Percentiles rank a stretch among this genome's conserved stretches.
Conservation (phyloP, 2,888 invertebrate genomes). For the Globia sparganii region DNA sequence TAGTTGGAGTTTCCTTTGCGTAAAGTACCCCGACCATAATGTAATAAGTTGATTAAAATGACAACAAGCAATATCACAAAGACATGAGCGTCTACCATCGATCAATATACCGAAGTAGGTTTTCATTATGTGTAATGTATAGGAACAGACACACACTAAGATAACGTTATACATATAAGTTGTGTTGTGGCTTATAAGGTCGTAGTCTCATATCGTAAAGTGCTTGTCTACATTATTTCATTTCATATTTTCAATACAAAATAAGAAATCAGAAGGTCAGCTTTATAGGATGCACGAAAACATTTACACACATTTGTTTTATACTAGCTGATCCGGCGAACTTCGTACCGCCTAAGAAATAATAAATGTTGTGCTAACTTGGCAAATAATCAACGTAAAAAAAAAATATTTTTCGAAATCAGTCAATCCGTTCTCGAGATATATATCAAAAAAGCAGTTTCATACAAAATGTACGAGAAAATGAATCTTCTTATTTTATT, state of each 20-base stretch:
- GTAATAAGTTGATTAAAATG: background rate
- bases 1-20: too few species aligned
- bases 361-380: too few species aligned
- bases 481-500: too few species aligned
- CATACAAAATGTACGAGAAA: too few species aligned
- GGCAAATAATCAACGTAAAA: too few species aligned
- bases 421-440: too few species aligned
- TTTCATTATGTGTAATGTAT: background rate
- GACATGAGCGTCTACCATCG: background rate
- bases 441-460: too few species aligned
- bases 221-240: constrained; percentile 58
- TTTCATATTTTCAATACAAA: constrained; percentile 11
- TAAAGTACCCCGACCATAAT: too few species aligned
- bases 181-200: constrained; percentile 25
- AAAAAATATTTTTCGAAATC: too few species aligned
- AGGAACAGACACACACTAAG: background rate
- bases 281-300: background rate
- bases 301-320: too few species aligned
- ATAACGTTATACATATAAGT: background rate
- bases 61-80: background rate
- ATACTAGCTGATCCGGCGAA: too few species aligned
- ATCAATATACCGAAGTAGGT: constrained; percentile 20
- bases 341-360: too few species aligned
- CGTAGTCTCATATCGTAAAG: constrained; percentile 51
- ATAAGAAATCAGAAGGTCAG: constrained; percentile 12